phyloP scores from a whole-genome alignment of 2,797 vertebrate species.

The Gallinago nigripennis region DNA sequence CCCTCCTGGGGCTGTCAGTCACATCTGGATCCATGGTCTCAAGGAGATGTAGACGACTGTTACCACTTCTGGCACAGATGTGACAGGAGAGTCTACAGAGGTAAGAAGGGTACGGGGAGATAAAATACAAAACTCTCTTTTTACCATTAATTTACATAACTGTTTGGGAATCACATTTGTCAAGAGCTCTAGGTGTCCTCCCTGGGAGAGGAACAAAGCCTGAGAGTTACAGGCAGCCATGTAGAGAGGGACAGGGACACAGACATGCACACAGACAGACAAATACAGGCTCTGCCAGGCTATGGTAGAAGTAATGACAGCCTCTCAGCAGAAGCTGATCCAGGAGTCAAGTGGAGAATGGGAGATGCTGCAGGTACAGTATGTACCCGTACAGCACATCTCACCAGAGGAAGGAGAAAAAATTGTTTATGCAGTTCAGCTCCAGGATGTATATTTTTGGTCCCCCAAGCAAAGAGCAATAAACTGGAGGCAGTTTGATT shows the following conservation, averaged over 20 bases:
- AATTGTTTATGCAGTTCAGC: neutral
- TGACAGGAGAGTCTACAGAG: neutral
- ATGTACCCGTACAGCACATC: neutral
- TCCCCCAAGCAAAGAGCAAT: neutral
- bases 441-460: neutral
- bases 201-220: neutral
- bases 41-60: neutral
- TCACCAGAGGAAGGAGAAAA: neutral
- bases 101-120: neutral
- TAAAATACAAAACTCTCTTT: neutral
- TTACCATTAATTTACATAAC: neutral
- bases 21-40: rapidly evolving
- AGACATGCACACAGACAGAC: neutral
- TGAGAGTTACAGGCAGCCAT: neutral
- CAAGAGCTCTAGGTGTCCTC: neutral
- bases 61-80: neutral
- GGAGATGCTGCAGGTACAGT: neutral
- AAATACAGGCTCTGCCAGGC: neutral
- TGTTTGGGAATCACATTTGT: neutral
- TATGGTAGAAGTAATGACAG: neutral
- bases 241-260: neutral
- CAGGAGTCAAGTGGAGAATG: neutral
- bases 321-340: neutral
- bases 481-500: neutral
- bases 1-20: neutral